Conservation (phyloP, 2,888 invertebrate species). For the Tholera decimalis region DNA sequence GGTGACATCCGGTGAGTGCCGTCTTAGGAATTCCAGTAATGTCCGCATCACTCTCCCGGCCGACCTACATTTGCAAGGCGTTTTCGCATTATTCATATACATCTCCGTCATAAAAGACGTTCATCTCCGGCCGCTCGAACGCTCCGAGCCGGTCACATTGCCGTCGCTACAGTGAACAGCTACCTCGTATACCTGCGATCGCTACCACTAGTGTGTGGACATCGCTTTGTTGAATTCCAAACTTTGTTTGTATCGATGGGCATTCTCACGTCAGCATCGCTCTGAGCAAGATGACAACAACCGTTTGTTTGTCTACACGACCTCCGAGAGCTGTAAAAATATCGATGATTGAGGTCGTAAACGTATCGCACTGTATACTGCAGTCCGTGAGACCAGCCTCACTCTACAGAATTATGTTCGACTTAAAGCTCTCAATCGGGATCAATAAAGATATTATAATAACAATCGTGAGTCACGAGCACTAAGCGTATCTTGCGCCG, state of each 20-base stretch:
- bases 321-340: conserved; percentile 73
- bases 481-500: conserved; percentile 48
- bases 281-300: conserved; percentile 44
- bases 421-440: conserved; percentile 71
- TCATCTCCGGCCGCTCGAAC: conserved; percentile 10
- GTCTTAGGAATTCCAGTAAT: conserved; percentile 61
- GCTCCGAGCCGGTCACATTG: conserved; percentile 17
- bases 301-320: conserved; percentile 50
- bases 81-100: conserved; percentile 28
- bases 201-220: conserved; percentile 35
- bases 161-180: conserved; percentile 22
- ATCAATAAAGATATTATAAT: conserved; percentile 74
- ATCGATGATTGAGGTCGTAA: conserved; percentile 78
- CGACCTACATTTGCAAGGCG: conserved; percentile 64
- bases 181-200: conserved; percentile 49
- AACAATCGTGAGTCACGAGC: conserved; percentile 64
- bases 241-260: conserved; percentile 31
- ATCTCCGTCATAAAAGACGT: conserved; percentile 29
- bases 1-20: conserved; percentile 73
- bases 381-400: conserved; percentile 57
- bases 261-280: conserved; percentile 42
- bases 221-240: conserved; percentile 51
- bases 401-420: conserved; percentile 65
- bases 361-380: conserved; percentile 66
- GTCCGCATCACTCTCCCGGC: conserved; percentile 42